Percentiles rank a stretch among this genome's conserved stretches.
phyloP scores from a whole-genome alignment of 2,888 invertebrate genomes.

The Graphium colonna region DNA sequence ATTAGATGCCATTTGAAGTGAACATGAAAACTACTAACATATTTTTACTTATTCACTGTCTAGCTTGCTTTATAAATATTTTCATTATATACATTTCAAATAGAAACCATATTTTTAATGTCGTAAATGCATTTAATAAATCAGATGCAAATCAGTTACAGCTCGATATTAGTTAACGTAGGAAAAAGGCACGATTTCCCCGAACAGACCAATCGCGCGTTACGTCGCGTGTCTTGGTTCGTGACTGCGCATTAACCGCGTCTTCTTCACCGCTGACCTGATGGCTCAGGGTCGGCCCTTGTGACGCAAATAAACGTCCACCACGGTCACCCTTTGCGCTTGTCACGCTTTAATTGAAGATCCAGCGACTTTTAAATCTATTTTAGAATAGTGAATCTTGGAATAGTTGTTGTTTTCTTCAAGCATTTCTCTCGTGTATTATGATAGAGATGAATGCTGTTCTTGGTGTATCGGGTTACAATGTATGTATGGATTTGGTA shows the following conservation, averaged over 20 bases:
- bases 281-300: constrained; percentile 12
- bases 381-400: too few species aligned
- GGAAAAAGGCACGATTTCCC: background rate
- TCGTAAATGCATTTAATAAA: background rate
- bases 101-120: background rate
- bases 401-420: too few species aligned
- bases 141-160: background rate
- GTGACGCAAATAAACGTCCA: constrained; percentile 7
- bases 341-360: constrained; percentile 3
- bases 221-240: background rate
- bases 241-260: constrained; percentile 14
- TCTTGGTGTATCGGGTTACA: too few species aligned
- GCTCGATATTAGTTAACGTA: background rate
- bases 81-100: too few species aligned
- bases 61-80: too few species aligned
- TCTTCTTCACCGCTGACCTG: constrained; percentile 10
- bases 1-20: too few species aligned
- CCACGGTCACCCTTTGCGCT: constrained; percentile 7
- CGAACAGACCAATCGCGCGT: constrained; percentile 2
- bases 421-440: too few species aligned
- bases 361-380: background rate
- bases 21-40: too few species aligned
- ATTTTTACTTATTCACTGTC: too few species aligned
- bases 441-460: too few species aligned
- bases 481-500: too few species aligned